phyloP scores from a whole-genome alignment of 2,113 vertebrate species.

The Cepphus grylle region DNA sequence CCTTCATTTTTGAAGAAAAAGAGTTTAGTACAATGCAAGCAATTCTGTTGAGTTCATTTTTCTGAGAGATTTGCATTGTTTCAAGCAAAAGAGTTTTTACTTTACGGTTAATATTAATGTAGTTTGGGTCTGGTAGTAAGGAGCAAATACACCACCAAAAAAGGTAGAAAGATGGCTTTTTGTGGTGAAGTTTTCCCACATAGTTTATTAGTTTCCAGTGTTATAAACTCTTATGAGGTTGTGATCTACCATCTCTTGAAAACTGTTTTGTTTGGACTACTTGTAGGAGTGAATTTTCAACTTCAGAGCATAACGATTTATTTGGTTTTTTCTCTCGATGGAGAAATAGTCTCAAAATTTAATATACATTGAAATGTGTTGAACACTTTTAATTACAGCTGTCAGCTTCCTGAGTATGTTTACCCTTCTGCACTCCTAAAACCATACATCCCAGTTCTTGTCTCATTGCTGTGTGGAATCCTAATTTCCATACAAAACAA shows the following conservation, averaged over 20 bases:
- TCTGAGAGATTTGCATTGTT: not conserved
- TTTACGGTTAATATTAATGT: not conserved
- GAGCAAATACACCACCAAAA: not conserved
- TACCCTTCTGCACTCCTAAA: not conserved
- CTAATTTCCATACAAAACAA: not conserved
- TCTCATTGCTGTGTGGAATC: not conserved
- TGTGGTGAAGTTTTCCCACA: not conserved
- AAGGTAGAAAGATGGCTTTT: not conserved
- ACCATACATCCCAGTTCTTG: not conserved
- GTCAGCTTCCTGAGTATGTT: not conserved
- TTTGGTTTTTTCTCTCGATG: not conserved
- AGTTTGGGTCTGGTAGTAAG: not conserved
- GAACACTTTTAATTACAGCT: not conserved
- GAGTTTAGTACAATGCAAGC: not conserved
- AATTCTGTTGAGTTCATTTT: not conserved
- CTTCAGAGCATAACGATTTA: not conserved
- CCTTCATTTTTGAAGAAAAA: not conserved
- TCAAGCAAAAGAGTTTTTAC: not conserved
- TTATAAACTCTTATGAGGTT: not conserved
- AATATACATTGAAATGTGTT: not conserved
- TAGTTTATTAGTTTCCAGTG: not conserved
- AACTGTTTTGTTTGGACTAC: not conserved
- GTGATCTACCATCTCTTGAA: not conserved
- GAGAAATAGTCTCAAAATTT: not conserved
- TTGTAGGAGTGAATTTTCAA: not conserved